These are phyloP conservation scores for Torymus tubicola DNA, from an alignment of 2,888 invertebrate genomes.

Conservation along the genomic window DNA sequence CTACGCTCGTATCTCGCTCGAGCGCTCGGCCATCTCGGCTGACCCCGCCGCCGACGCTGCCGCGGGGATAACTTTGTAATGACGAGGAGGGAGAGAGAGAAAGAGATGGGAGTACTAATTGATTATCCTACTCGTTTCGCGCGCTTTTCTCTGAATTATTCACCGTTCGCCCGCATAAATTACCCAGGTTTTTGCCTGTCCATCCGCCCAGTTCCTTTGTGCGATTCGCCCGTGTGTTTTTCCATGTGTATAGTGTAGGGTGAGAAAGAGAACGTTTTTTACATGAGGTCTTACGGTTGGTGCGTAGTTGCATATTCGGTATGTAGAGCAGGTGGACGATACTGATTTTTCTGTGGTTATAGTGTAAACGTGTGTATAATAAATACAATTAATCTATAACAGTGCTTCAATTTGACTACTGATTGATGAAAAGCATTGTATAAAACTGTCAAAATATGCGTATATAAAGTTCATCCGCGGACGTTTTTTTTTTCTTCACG, in stretches of 20 bases:
- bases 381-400: too few relatives aligned
- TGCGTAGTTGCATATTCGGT: too few relatives aligned
- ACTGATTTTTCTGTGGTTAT: too few relatives aligned
- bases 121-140: not conserved
- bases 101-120: not conserved
- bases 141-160: slow-evolving; percentile 7
- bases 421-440: too few relatives aligned
- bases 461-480: not conserved
- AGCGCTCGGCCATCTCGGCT: not conserved
- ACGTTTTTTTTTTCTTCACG: not conserved
- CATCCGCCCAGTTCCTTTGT: too few relatives aligned
- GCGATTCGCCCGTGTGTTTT: too few relatives aligned
- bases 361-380: too few relatives aligned
- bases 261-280: too few relatives aligned
- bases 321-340: too few relatives aligned
- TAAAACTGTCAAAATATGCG: not conserved
- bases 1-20: not conserved
- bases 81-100: not conserved
- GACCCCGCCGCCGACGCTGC: not conserved
- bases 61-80: slow-evolving; percentile 12
- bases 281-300: too few relatives aligned
- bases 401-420: too few relatives aligned
- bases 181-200: not conserved
- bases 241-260: too few relatives aligned
- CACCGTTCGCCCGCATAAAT: not conserved